Conservation (phyloP, 92 coral and sea anemone species). For the Porites lobata region DNA sequence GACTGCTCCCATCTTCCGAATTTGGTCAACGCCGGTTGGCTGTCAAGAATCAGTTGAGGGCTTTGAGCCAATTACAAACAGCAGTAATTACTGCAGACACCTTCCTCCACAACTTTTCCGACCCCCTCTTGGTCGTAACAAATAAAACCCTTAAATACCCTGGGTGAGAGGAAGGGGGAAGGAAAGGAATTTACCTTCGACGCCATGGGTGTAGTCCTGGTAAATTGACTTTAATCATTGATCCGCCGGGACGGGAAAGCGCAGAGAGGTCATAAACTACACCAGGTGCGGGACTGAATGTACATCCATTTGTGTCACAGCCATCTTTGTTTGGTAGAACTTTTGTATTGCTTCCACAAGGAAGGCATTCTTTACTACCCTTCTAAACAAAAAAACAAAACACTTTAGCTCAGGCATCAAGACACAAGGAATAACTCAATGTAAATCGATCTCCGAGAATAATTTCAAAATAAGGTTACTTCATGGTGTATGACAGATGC, state of each 20-base stretch:
- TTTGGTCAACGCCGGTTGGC: too few relatives aligned
- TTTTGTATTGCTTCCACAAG: conserved; percentile 73
- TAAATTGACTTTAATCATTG: conserved; percentile 75
- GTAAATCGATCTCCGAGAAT: too few relatives aligned
- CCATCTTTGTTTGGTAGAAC: conserved; percentile 72
- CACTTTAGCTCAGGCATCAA: neutral
- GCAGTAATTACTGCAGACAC: too few relatives aligned
- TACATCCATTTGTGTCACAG: conserved; percentile 65
- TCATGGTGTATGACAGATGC: too few relatives aligned
- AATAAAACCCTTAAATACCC: too few relatives aligned
- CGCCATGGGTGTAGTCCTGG: neutral
- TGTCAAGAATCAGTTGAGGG: too few relatives aligned
- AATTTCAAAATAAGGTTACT: too few relatives aligned
- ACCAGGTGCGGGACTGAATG: conserved; percentile 41
- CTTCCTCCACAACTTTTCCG: too few relatives aligned
- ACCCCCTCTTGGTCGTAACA: too few relatives aligned
- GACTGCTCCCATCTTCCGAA: too few relatives aligned
- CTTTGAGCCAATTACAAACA: too few relatives aligned
- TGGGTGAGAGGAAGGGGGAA: neutral
- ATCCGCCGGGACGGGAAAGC: conserved; percentile 80
- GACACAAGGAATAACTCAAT: too few relatives aligned
- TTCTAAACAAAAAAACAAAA: conserved; percentile 47
- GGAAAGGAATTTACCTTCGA: neutral
- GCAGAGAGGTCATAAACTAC: conserved; percentile 71
- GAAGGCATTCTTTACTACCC: conserved; percentile 78